Evolutionary conservation across 2,113 vertebrate species (phyloP).

Genomic region (Varanus salvator): DNA sequence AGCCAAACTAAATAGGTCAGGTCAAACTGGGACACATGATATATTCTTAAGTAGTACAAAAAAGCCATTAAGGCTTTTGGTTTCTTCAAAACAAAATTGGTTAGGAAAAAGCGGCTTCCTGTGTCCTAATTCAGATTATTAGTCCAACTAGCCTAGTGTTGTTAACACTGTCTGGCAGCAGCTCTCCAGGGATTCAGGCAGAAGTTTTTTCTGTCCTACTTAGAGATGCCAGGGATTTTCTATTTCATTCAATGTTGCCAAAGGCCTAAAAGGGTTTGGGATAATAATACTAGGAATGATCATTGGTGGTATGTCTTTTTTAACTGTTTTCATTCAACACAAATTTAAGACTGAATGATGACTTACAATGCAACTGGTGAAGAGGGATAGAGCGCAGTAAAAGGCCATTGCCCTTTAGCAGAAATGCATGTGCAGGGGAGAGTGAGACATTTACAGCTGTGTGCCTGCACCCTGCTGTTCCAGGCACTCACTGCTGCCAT

Average conservation of each 20-base stretch:
- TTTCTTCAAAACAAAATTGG: neutral
- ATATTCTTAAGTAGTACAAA: neutral
- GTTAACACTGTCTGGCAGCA: no score
- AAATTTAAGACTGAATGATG: neutral
- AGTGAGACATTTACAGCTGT: neutral
- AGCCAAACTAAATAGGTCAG: neutral
- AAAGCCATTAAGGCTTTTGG: neutral
- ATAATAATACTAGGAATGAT: neutral
- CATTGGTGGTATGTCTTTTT: neutral
- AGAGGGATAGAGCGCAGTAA: neutral
- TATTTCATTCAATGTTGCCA: neutral
- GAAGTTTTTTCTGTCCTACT: no score
- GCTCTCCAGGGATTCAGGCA: no score
- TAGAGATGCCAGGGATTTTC: no score
- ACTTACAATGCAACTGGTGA: neutral
- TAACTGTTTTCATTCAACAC: neutral
- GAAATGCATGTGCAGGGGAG: neutral
- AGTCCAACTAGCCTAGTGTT: no score
- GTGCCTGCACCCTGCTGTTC: neutral
- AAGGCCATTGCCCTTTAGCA: neutral
- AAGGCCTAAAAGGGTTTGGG: neutral
- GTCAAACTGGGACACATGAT: neutral
- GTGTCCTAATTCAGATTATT: no score
- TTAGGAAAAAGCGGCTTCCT: no score
- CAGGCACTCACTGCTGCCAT: no score